A percentile compares a stretch with the other conserved stretches of the same genome.
phyloP scores from a whole-genome alignment of 2,888 invertebrate genomes.

The Amphipoea oculea region DNA sequence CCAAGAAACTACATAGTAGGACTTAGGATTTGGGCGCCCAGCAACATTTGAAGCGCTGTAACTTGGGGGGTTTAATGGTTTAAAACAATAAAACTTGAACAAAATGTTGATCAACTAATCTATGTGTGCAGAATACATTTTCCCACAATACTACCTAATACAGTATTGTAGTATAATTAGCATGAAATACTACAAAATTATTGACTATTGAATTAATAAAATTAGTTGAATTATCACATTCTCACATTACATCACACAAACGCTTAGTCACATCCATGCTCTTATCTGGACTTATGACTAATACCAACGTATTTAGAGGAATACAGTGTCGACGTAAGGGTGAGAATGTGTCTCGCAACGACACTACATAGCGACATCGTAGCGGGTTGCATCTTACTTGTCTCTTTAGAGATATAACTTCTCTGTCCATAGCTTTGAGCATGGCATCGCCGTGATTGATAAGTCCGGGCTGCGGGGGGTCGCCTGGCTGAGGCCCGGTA shows the following conservation, averaged over 20 bases:
- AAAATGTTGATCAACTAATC: conserved; percentile 69
- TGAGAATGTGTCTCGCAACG: conserved; percentile 83
- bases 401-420: conserved; percentile 98
- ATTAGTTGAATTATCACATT: conserved; percentile 79
- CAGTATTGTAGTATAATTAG: conserved; percentile 71
- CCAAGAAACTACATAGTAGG: conserved; percentile 80
- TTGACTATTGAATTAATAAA: conserved; percentile 67
- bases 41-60: conserved; percentile 73
- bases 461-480: conserved; percentile 86
- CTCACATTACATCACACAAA: conserved; percentile 83
- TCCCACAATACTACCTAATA: conserved; percentile 73
- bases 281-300: conserved; percentile 53
- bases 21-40: conserved; percentile 69
- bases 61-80: conserved; percentile 71
- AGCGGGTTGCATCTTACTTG: conserved; percentile 94
- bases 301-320: conserved; percentile 46
- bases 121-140: conserved; percentile 89
- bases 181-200: conserved; percentile 72
- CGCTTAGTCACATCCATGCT: conserved; percentile 65
- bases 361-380: conserved; percentile 80
- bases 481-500: conserved; percentile 92
- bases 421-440: conserved; percentile 97
- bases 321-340: conserved; percentile 76
- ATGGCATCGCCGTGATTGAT: conserved; percentile 94
- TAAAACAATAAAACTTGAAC: conserved; percentile 67